Evolutionary conservation across 2,888 invertebrate species (phyloP).

Genomic region (Spilarctia lutea): DNA sequence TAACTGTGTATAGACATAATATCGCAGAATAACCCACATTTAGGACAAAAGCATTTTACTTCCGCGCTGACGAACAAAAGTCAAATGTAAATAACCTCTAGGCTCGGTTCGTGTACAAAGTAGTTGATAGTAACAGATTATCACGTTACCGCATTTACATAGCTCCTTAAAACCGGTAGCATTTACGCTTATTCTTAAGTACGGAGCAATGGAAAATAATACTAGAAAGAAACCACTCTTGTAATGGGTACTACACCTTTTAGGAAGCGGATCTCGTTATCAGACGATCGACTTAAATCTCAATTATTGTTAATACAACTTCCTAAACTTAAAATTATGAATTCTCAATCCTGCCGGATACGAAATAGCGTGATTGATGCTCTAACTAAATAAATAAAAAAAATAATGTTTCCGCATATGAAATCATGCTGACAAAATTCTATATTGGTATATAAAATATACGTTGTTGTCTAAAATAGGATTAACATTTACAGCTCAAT

Average conservation of each 20-base stretch:
- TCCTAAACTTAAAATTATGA: conserved; percentile 78
- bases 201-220: conserved; percentile 62
- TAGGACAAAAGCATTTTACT: conserved; percentile 79
- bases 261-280: conserved; percentile 81
- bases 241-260: conserved; percentile 52
- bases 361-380: conserved; percentile 72
- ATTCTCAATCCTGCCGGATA: conserved; percentile 79
- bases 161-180: conserved; percentile 52
- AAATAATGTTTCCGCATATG: conserved; percentile 77
- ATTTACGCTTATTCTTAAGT: conserved; percentile 39
- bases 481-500: conserved; percentile 41
- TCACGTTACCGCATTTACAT: conserved; percentile 59
- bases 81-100: conserved; percentile 86
- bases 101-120: conserved; percentile 66
- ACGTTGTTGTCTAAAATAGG: conserved; percentile 42
- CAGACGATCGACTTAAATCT: conserved; percentile 66
- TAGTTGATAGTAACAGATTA: conserved; percentile 62
- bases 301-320: conserved; percentile 74
- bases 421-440: conserved; percentile 67
- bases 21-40: conserved; percentile 62
- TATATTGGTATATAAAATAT: conserved; percentile 54
- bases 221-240: conserved; percentile 45
- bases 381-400: conserved; percentile 59
- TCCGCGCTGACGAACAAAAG: conserved; percentile 81
- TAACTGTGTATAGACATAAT: not conserved